Base-by-base conservation (phyloP, 1,140 invertebrate genomes). In the Thaumetopoea pityocampa region DNA sequence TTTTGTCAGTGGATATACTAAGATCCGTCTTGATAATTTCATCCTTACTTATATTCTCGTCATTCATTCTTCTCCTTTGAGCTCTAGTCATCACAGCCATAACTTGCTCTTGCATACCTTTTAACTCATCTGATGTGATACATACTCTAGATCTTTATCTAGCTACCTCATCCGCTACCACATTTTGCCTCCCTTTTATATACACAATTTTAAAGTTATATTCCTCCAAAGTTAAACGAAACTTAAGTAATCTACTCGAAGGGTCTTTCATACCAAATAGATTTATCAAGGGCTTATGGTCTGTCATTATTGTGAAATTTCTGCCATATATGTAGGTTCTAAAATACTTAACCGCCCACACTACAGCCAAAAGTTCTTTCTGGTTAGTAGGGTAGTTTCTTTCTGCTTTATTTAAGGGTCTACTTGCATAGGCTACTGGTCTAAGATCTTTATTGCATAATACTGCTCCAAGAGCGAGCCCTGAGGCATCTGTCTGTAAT, bases 111-210 rank as follows among this genome's bases (percentile, higher is more conserved):
- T 42, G 8, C 38, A 48, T 57, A 15, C 23, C 19, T 36, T 47
- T 47, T n/a, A 58, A 38, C 4, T 48, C 54, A 15, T 50, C 17
- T 6, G 38, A 50, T 20, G 40, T 35, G n/a, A 51, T 17, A 30
- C 10, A 29, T 4, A 56, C 8, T 10, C 49, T 36, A 23, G 48
- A 57, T n/a, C n/a, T n/a, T n/a, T n/a, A n/a, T n/a, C n/a, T n/a
- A n/a, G n/a, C n/a, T 24, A 57, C 28, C 17, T 44, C 48, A 42
- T 51, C 53, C 33, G 53, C 48, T 20, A 23, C 35, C 11, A 27
- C 40, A 36, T 51, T 57, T 7, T 47, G 34, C 20, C 30, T 36
- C 9, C 52, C 52, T 46, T 47, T 46, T n/a, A 56, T 29, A 27
- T 56, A 51, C 11, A 34, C 20, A 9, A 56, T 32, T 22, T 23